Evolutionary conservation across 2,797 vertebrate genomes (phyloP).

Genomic region (Diceros bicornis): DNA sequence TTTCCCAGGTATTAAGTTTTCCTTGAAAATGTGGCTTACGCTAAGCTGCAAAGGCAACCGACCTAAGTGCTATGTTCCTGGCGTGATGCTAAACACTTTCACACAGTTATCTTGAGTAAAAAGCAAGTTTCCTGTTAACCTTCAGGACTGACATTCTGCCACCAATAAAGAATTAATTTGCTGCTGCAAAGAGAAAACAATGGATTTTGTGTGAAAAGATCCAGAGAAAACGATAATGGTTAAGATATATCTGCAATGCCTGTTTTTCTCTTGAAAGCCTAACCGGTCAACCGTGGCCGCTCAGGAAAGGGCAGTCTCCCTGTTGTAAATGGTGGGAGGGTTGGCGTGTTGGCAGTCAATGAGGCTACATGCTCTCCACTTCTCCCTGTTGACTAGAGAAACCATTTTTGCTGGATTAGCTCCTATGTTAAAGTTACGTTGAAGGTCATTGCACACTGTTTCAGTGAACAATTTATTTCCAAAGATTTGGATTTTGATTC

Average conservation of each 20-base stretch:
- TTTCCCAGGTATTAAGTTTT: slow-evolving; percentile 3
- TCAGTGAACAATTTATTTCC: not conserved
- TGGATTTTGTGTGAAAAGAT: slow-evolving; percentile 13
- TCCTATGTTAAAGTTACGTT: not conserved
- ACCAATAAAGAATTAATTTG: slow-evolving; percentile 34
- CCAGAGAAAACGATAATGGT: slow-evolving; percentile 42
- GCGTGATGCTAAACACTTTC: not conserved
- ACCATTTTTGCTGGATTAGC: not conserved
- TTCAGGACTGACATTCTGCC: not conserved
- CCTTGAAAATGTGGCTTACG: not conserved
- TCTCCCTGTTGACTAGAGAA: not conserved
- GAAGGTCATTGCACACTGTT: not conserved
- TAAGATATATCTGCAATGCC: not conserved
- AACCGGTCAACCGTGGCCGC: not conserved
- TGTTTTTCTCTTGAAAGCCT: slow-evolving; percentile 26
- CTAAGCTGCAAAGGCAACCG: not conserved
- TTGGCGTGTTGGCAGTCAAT: not conserved
- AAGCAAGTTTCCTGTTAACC: slow-evolving; percentile 46
- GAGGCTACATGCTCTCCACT: not conserved
- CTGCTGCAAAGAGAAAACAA: not conserved
- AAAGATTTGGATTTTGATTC: not conserved
- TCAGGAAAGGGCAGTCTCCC: not conserved
- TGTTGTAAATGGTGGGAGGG: not conserved
- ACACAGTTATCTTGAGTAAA: not conserved
- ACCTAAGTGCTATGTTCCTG: not conserved